Conservation (phyloP, 2,113 vertebrate genomes). For the Trematocara zebra region DNA sequence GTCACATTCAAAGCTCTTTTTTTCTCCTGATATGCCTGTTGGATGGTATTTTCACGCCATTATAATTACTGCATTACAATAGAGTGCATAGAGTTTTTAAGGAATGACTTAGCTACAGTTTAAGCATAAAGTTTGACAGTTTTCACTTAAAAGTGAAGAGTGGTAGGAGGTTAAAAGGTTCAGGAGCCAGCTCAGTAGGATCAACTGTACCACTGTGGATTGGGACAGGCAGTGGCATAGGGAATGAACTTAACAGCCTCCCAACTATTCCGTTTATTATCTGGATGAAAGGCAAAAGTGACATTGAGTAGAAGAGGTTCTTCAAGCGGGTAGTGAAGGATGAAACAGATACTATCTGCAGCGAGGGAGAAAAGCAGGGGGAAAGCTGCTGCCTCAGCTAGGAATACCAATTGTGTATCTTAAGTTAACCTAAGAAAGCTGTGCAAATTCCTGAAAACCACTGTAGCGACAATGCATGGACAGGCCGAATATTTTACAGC, state of each 20-base stretch:
- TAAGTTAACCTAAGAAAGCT: slow-evolving; percentile 20
- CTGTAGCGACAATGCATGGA: not conserved
- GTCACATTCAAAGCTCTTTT: not conserved
- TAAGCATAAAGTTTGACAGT: not conserved
- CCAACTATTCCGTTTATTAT: slow-evolving; percentile 12
- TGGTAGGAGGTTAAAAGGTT: not conserved
- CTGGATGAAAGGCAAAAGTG: slow-evolving; percentile 15
- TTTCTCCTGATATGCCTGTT: not conserved
- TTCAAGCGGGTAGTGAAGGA: slow-evolving; percentile 4
- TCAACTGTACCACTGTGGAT: not conserved
- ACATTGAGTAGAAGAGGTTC: slow-evolving; percentile 17
- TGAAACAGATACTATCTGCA: slow-evolving; percentile 14
- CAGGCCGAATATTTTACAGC: slow-evolving; percentile 5
- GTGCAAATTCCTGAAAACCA: not conserved
- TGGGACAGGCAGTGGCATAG: not conserved
- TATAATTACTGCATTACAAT: not conserved
- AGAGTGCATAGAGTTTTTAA: not conserved
- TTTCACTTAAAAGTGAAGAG: not conserved
- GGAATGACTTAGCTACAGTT: not conserved
- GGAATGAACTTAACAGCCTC: not conserved
- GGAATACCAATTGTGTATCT: slow-evolving; percentile 25
- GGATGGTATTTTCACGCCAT: not conserved
- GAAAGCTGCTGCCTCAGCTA: not conserved
- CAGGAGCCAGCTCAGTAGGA: not conserved
- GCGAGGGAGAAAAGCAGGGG: not conserved